Percentiles rank a stretch among this genome's conserved stretches.
Evolutionary conservation across 2,113 vertebrate genomes (phyloP).

Genomic region (Hippocampus zosterae): DNA sequence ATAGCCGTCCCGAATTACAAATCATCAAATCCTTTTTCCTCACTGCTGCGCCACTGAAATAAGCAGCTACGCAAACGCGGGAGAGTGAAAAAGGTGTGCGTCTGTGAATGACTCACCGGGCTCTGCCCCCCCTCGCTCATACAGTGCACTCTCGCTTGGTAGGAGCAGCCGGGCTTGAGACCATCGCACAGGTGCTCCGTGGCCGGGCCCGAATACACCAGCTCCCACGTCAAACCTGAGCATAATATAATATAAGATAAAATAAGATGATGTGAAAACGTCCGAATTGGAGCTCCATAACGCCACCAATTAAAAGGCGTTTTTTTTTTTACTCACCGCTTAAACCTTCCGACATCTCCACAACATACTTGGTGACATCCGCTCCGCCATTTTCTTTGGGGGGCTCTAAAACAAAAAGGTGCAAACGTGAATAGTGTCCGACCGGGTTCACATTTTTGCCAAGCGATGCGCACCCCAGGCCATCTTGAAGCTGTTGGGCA

Average conservation of each 20-base stretch:
- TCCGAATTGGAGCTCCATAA: not conserved
- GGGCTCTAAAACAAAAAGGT: slow-evolving; percentile 72
- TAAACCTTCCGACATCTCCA: slow-evolving; percentile 85
- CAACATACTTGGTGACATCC: slow-evolving; percentile 82
- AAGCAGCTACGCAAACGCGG: slow-evolving; percentile 13
- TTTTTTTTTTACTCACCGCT: slow-evolving; percentile 72
- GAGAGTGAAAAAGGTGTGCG: not conserved
- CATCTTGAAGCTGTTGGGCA: slow-evolving; percentile 86
- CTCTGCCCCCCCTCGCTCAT: slow-evolving; percentile 93
- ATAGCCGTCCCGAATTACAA: not conserved
- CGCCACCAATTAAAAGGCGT: not conserved
- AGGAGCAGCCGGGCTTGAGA: slow-evolving; percentile 84
- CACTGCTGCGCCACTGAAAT: slow-evolving; percentile 1
- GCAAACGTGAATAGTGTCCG: not conserved
- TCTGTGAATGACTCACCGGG: slow-evolving; percentile 74
- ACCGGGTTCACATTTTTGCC: not conserved
- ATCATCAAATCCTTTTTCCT: not conserved
- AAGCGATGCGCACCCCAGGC: slow-evolving; percentile 82
- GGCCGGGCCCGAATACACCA: slow-evolving; percentile 82
- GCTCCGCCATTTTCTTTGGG: slow-evolving; percentile 91
- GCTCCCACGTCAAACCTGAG: slow-evolving; percentile 84
- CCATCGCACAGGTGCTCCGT: slow-evolving; percentile 87
- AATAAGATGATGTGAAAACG: not conserved
- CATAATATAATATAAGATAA: too few relatives aligned
- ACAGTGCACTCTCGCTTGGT: slow-evolving; percentile 85